phyloP scores from a whole-genome alignment of 2,797 vertebrate genomes.

The Bradypus variegatus region DNA sequence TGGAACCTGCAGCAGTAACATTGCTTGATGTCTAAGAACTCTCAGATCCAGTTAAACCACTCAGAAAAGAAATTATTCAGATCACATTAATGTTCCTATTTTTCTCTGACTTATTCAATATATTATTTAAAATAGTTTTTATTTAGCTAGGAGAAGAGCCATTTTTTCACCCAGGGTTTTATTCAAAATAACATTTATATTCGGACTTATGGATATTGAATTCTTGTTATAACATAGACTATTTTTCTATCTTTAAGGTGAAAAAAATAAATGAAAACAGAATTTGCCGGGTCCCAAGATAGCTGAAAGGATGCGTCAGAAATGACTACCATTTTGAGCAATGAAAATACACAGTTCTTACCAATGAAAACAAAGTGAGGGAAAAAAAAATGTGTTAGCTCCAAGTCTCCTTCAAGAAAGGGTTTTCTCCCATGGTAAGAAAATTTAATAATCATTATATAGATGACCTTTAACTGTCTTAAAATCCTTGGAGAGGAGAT shows the following conservation, averaged over 20 bases:
- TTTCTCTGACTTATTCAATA: neutral
- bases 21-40: too few species aligned
- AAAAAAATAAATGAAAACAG: neutral
- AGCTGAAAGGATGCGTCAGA: neutral
- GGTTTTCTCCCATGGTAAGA: neutral
- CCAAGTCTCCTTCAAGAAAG: neutral
- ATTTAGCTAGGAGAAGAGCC: neutral
- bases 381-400: neutral
- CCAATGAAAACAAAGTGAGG: neutral
- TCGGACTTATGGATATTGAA: neutral
- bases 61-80: neutral
- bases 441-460: fast-evolving
- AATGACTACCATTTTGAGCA: neutral
- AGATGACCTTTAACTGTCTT: neutral
- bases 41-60: neutral
- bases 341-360: neutral
- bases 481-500: neutral
- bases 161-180: neutral
- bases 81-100: neutral
- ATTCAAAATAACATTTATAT: neutral
- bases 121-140: neutral
- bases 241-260: neutral
- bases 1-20: too few species aligned
- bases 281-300: neutral
- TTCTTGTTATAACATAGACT: neutral